phyloP scores from a whole-genome alignment of 2,888 invertebrate species.

The Caenorhabditis doughertyi region DNA sequence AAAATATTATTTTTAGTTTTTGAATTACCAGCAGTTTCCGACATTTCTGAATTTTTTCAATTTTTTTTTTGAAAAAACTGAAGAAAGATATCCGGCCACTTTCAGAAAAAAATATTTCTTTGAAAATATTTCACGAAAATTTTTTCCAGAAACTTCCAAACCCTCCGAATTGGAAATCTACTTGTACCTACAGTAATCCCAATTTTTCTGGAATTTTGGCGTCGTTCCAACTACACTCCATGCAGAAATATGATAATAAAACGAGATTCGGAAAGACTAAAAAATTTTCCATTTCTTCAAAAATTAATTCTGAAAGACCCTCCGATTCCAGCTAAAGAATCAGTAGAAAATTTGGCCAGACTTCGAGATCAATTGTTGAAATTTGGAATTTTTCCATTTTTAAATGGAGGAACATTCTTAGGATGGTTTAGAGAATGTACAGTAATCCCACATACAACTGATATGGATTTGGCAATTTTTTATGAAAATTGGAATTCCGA shows the following conservation, averaged over 20 bases:
- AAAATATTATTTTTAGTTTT: too few species aligned
- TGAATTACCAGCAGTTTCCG: too few species aligned
- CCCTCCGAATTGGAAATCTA: constrained; percentile 5
- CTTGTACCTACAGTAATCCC: constrained; percentile 38
- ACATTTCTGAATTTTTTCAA: too few species aligned
- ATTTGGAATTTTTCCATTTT: constrained; percentile 48
- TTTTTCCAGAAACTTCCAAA: constrained; percentile 33
- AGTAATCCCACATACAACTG: constrained; percentile 61
- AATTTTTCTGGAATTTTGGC: constrained; percentile 46
- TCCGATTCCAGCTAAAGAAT: constrained; percentile 2
- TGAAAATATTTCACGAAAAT: not conserved
- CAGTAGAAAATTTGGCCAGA: constrained; percentile 3
- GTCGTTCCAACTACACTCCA: constrained; percentile 23
- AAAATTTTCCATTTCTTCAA: constrained; percentile 18
- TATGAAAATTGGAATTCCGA: constrained; percentile 45
- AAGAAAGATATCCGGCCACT: too few species aligned
- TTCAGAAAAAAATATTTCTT: not conserved
- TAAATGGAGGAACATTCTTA: constrained; percentile 57
- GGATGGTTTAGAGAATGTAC: constrained; percentile 67
- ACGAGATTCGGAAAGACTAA: constrained; percentile 2
- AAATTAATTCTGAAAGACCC: constrained; percentile 24
- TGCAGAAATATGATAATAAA: constrained; percentile 27
- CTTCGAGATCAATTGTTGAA: constrained; percentile 34
- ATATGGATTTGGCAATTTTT: constrained; percentile 61
- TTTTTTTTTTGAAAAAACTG: too few species aligned